Conservation (phyloP, 2,888 invertebrate species). For the Tenodera sinensis region DNA sequence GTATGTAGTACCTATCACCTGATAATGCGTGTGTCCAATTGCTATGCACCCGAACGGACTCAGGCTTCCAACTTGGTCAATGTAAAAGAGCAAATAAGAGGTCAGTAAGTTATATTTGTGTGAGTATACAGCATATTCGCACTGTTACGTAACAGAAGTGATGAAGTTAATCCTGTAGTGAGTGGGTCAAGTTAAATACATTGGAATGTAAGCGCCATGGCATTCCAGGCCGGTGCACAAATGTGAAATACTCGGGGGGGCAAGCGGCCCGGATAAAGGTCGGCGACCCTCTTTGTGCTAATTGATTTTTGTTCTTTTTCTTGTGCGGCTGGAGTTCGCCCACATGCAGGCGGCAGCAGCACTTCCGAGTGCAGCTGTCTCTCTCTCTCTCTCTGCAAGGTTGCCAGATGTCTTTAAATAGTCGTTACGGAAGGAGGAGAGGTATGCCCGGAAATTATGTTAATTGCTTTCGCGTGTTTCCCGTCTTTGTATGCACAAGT, state of each 20-base stretch:
- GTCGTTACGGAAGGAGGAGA: not conserved
- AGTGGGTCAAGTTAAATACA: not conserved
- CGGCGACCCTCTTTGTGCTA: not conserved
- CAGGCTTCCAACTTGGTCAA: too few relatives aligned
- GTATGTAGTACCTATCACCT: too few relatives aligned
- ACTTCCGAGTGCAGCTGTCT: not conserved
- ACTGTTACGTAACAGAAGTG: too few relatives aligned
- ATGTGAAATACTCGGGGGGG: not conserved
- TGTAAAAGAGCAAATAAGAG: too few relatives aligned
- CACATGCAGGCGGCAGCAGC: not conserved
- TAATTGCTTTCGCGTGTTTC: not conserved
- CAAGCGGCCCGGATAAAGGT: not conserved
- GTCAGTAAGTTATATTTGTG: too few relatives aligned
- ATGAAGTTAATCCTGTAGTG: too few relatives aligned
- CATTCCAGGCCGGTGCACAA: not conserved
- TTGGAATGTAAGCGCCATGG: not conserved
- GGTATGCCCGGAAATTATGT: not conserved
- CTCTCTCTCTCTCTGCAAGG: not conserved
- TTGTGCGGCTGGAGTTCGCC: not conserved
- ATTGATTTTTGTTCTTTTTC: not conserved
- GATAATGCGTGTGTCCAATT: too few relatives aligned
- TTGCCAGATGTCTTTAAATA: not conserved
- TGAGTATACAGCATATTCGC: too few relatives aligned
- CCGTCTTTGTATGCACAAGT: not conserved
- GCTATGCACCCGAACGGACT: too few relatives aligned